Percentiles rank a stretch among this genome's conserved stretches.
Conservation (phyloP, 2,113 vertebrate species). For the Lipophrys pholis region DNA sequence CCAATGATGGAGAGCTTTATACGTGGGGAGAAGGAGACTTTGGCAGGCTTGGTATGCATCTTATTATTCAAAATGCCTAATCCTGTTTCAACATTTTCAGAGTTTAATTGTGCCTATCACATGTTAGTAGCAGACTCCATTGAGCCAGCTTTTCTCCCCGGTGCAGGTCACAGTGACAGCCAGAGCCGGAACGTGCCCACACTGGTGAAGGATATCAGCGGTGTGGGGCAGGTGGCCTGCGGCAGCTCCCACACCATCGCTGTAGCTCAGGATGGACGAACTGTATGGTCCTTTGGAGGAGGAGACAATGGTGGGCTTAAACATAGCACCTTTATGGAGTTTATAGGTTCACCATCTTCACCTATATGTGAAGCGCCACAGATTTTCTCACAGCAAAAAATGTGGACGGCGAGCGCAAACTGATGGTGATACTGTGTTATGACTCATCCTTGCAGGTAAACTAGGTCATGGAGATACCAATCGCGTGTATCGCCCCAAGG, state of each 20-base stretch:
- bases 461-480: slow-evolving; percentile 88
- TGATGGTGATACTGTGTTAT: not conserved
- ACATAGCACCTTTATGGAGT: not conserved
- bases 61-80: slow-evolving; percentile 2
- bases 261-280: slow-evolving; percentile 85
- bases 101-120: not conserved
- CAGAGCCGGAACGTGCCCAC: slow-evolving; percentile 86
- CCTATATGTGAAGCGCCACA: too few species aligned
- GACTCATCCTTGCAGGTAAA: slow-evolving; percentile 79
- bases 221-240: slow-evolving; percentile 85
- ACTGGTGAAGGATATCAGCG: slow-evolving; percentile 86
- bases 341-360: not conserved
- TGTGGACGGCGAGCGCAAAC: too few species aligned
- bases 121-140: not conserved
- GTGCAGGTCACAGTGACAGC: slow-evolving; percentile 85
- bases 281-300: slow-evolving; percentile 87
- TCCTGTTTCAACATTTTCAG: slow-evolving; percentile 7
- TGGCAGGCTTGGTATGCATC: slow-evolving; percentile 81
- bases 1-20: slow-evolving; percentile 86
- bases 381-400: too few species aligned
- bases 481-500: slow-evolving; percentile 86
- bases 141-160: not conserved
- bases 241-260: slow-evolving; percentile 88
- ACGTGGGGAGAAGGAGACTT: slow-evolving; percentile 89
- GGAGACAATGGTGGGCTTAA: slow-evolving; percentile 83